Evolutionary conservation across 2,888 invertebrate species (phyloP), one percentile per base, ranked within the genome.

Genomic region (Ophonus ardosiacus): DNA sequence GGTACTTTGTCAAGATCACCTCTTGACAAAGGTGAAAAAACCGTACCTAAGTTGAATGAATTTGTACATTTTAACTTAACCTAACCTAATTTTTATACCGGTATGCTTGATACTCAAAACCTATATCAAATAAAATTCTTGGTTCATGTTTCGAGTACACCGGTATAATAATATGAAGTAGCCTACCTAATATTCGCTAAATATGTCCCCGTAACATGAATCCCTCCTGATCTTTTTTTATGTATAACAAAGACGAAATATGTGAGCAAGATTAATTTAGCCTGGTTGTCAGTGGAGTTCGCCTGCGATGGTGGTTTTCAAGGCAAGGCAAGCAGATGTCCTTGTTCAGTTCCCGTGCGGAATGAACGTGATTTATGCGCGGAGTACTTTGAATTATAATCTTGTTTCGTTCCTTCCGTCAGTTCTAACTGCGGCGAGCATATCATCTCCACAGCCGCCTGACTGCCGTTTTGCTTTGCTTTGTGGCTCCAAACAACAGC

Each of bases 361-460:
- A 59, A 83, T 57, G 40, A 83, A 83, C 40, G 40, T 74, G 83
- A 83, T 74, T 81, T 81, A 81, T 68, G 81, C 56, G 56, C 68
- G 6, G 68, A 56, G 81, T 81, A 81, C 68, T 68, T 56, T 68
- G 81, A 81, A 81, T 81, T 81, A 81, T 63, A 81, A 81, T 81
- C 81, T 68, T 81, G 68, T 81, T 68, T 68, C 81, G 51, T 68
- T 81, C 51, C 68, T 68, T 68, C 81, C 63, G 81, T 56, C 65
- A 78, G 78, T 24, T 78, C 78, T 56, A 38, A 57, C 56, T 78
- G 78, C 59, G 78, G 78, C 57, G 78, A 74, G 71, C 71, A 43
- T 74, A 74, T 74, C 71, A 74, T 74, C 71, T 74, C 71, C 31
- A 15, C n/a, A 18, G 17, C 40, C 15, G 40, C 43, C 43, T 74